These are phyloP conservation scores for Dendrocincla fuliginosa DNA, from an alignment of 2,797 vertebrate genomes.

Conservation along the genomic window DNA sequence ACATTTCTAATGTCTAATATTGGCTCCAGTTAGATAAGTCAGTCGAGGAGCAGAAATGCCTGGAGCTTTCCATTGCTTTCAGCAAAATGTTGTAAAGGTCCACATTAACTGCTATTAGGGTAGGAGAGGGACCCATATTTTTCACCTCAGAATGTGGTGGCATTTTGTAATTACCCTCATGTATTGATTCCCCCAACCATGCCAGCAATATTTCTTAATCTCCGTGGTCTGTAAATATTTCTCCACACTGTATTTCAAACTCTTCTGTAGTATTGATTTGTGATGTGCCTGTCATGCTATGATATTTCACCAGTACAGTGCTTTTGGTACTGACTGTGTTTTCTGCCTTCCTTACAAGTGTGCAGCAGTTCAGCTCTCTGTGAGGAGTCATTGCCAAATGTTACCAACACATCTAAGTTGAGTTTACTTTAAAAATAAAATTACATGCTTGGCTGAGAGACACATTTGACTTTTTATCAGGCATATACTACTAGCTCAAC, in stretches of 20 bases:
- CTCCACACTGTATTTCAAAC: slow-evolving; percentile 24
- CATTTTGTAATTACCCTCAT: not conserved
- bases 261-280: slow-evolving; percentile 19
- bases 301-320: not conserved
- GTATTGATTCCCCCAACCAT: slow-evolving; percentile 9
- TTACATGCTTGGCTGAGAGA: not conserved
- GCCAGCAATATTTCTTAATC: slow-evolving; percentile 44
- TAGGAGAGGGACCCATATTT: not conserved
- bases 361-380: not conserved
- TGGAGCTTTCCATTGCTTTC: not conserved
- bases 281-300: not conserved
- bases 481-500: not conserved
- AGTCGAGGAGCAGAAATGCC: not conserved
- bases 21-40: not conserved
- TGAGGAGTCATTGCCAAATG: not conserved
- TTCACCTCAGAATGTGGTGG: not conserved
- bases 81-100: not conserved
- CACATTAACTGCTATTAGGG: not conserved
- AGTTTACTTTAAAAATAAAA: not conserved
- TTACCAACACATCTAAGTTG: not conserved
- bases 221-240: slow-evolving; percentile 34
- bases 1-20: not conserved
- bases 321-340: not conserved
- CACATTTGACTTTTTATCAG: not conserved
- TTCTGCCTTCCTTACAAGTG: not conserved